These are phyloP conservation scores for Scaptomyza flava DNA, from an alignment of 2,888 invertebrate genomes.

Conservation along the genomic window DNA sequence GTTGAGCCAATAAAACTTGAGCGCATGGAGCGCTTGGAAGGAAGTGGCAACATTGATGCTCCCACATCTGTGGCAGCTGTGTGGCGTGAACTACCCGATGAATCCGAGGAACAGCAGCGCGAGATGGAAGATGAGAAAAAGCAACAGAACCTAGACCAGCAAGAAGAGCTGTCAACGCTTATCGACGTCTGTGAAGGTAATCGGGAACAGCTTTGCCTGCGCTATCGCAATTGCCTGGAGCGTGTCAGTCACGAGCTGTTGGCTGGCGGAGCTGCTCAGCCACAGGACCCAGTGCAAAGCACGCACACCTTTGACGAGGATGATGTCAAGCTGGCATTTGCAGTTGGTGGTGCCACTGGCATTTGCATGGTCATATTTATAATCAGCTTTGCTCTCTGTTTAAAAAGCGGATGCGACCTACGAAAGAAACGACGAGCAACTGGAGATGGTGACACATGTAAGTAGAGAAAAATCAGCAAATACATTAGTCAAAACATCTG, in stretches of 20 bases:
- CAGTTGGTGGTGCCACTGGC: slow-evolving; percentile 78
- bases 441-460: slow-evolving; percentile 49
- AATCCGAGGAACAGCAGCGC: slow-evolving; percentile 45
- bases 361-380: slow-evolving; percentile 73
- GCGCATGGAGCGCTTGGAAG: slow-evolving; percentile 65
- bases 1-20: slow-evolving; percentile 64
- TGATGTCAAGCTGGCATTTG: slow-evolving; percentile 78
- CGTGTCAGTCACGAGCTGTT: slow-evolving; percentile 64
- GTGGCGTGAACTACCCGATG: slow-evolving; percentile 53
- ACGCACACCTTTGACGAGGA: slow-evolving; percentile 66
- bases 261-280: slow-evolving; percentile 42
- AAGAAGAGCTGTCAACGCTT: slow-evolving; percentile 49
- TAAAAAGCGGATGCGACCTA: slow-evolving; percentile 70
- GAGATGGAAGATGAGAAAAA: slow-evolving; percentile 16
- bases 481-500: background rate
- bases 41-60: slow-evolving; percentile 9
- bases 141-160: background rate
- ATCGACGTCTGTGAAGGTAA: slow-evolving; percentile 63
- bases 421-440: slow-evolving; percentile 43
- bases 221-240: slow-evolving; percentile 75
- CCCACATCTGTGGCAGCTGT: slow-evolving; percentile 53
- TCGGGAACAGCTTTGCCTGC: slow-evolving; percentile 68
- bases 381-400: slow-evolving; percentile 72
- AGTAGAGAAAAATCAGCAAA: slow-evolving; percentile 13
- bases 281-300: slow-evolving; percentile 32